phyloP scores from a whole-genome alignment of 2,113 vertebrate genomes.

The Eudorcas thomsonii region DNA sequence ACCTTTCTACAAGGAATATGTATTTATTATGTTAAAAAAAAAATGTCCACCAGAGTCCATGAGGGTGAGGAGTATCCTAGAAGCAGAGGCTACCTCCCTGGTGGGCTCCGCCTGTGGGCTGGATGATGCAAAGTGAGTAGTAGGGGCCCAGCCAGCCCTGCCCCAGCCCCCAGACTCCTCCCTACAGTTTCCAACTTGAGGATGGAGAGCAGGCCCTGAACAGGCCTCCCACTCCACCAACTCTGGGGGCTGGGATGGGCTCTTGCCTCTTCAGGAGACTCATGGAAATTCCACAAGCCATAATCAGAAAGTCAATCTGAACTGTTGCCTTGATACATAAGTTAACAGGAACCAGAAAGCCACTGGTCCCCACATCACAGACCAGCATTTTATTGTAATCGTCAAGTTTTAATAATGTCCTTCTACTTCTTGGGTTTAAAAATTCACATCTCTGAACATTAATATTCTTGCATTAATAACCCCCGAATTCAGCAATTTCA shows the following conservation, averaged over 20 bases:
- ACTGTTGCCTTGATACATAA: conserved; percentile 40
- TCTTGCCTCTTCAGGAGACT: background rate
- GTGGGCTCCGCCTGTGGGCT: background rate
- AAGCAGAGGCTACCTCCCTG: background rate
- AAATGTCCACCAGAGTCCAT: background rate
- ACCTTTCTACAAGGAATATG: background rate
- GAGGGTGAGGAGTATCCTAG: background rate
- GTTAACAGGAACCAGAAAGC: conserved; percentile 57
- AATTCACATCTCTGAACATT: conserved; percentile 62
- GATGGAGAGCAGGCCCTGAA: background rate
- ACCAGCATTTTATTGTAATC: conserved; percentile 52
- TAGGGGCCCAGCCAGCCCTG: background rate
- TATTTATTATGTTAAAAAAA: background rate
- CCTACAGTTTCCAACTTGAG: background rate
- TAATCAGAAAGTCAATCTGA: background rate
- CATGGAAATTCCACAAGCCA: background rate
- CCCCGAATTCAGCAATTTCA: conserved; percentile 66
- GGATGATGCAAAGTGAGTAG: background rate
- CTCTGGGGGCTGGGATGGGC: background rate
- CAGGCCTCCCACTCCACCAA: background rate
- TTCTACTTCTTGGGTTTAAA: conserved; percentile 45
- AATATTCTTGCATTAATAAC: conserved; percentile 71
- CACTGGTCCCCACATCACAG: conserved; percentile 37
- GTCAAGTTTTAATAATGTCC: conserved; percentile 54
- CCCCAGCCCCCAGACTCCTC: background rate